Conservation (phyloP, 2,113 vertebrate species). For the Istiophorus platypterus region DNA sequence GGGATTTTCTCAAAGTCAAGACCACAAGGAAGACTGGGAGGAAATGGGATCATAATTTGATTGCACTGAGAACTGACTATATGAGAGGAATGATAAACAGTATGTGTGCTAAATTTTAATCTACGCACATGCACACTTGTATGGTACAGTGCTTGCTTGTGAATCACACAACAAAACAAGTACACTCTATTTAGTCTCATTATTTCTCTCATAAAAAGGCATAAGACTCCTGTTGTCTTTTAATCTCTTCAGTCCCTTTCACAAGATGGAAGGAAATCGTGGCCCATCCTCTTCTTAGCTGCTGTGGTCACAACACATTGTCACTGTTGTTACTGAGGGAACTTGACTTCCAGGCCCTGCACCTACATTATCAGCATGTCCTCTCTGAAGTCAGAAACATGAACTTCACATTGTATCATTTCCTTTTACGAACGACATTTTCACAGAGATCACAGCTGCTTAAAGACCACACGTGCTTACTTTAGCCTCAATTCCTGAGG, state of each 20-base stretch:
- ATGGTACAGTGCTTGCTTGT: background rate
- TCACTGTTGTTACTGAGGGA: constrained; percentile 2
- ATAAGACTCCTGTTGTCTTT: background rate
- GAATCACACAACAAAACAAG: no score
- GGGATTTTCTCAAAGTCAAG: constrained; percentile 14
- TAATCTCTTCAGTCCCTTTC: constrained; percentile 3
- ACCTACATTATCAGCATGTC: background rate
- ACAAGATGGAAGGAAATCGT: constrained; percentile 10
- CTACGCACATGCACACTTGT: background rate
- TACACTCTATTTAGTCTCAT: background rate
- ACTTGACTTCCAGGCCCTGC: background rate
- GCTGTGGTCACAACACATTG: background rate
- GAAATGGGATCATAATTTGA: constrained; percentile 30
- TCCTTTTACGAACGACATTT: background rate
- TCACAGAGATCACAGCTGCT: constrained; percentile 22
- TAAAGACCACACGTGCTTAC: constrained; percentile 26
- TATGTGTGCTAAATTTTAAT: background rate
- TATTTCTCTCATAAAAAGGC: constrained; percentile 1
- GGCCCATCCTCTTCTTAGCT: constrained; percentile 6
- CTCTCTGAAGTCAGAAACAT: background rate
- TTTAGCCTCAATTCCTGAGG: constrained; percentile 20
- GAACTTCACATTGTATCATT: background rate
- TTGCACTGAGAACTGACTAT: background rate
- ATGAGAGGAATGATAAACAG: background rate
- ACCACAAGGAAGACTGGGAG: constrained; percentile 12